Conservation (phyloP, 2,113 vertebrate species). For the Candoia aspera region DNA sequence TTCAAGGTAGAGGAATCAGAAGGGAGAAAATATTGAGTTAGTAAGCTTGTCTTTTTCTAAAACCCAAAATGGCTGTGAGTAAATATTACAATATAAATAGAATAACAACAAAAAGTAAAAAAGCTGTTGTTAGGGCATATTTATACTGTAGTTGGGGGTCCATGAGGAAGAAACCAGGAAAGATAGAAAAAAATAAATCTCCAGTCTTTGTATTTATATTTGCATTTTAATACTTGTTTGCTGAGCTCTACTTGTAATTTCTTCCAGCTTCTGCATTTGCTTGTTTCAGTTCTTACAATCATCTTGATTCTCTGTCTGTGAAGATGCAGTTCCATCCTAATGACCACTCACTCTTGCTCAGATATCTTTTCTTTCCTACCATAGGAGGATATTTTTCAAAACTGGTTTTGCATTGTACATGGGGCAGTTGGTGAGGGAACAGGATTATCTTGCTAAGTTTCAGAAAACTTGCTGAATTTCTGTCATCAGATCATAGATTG, state of each 20-base stretch:
- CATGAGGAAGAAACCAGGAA: not conserved
- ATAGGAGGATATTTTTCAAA: not conserved
- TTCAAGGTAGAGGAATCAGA: not conserved
- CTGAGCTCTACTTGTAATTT: not conserved
- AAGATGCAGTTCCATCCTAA: not conserved
- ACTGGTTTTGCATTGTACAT: not conserved
- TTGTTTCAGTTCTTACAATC: too few relatives aligned
- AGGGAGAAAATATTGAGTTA: not conserved
- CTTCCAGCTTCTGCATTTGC: not conserved
- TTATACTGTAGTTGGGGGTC: not conserved
- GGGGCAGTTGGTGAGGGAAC: not conserved
- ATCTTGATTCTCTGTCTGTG: not conserved
- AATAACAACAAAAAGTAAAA: not conserved
- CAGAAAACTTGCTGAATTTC: not conserved
- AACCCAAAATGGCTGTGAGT: not conserved
- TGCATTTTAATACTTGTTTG: not conserved
- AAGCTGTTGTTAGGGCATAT: not conserved
- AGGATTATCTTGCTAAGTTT: not conserved
- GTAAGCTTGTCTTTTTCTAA: not conserved
- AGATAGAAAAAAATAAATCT: not conserved
- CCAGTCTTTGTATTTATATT: not conserved
- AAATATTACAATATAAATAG: not conserved
- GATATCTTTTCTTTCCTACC: not conserved
- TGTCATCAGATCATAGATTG: not conserved
- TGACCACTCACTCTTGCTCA: not conserved